Evolutionary conservation across 1,140 invertebrate genomes (phyloP), one percentile per base, ranked within the genome.

Genomic region (Atta cephalotes): DNA sequence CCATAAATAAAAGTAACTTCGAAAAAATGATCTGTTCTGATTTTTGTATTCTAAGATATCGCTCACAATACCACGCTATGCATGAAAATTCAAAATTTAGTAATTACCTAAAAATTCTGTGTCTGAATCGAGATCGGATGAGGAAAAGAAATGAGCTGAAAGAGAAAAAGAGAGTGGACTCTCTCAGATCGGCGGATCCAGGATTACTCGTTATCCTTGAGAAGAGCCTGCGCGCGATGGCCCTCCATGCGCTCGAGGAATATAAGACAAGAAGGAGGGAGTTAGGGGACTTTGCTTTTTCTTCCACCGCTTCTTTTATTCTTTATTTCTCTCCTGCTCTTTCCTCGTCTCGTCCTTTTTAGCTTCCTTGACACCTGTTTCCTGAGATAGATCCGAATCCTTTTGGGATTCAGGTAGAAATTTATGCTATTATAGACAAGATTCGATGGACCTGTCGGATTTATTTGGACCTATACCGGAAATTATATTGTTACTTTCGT

Each of bases 171-270:
- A 77, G 31, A 80, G 74, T 28, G 82, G 66, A 70, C 70, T 90
- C 89, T 68, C 89, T 88, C 87, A 82, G 82, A 88, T 89, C 89
- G 85, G 87, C 74, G 90, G 89, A 91, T 91, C 90, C 93, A 91
- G 93, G 92, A 92, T 93, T 93, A 93, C 93, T 91, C 90, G 93
- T 92, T 94, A 93, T 93, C 93, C 93, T 94, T 94, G 93, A 94
- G 71, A 86, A 93, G 77, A 91, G 90, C 66, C 85, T 91, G 90
- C 87, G 84, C 89, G 84, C 87, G 84, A 80, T 84, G 90, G 89
- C 79, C 60, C 82, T 79, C 90, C 87, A 90, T 90, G 87, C 90
- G 89, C 89, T 91, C 87, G 84, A 70, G 65, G 88, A 91, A 89
- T 91, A 91, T 91, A 91, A 90, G 91, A 88, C 86, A 86, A 91